These are phyloP conservation scores for Keiferia lycopersicella DNA, from an alignment of 2,888 invertebrate genomes.

Conservation along the genomic window DNA sequence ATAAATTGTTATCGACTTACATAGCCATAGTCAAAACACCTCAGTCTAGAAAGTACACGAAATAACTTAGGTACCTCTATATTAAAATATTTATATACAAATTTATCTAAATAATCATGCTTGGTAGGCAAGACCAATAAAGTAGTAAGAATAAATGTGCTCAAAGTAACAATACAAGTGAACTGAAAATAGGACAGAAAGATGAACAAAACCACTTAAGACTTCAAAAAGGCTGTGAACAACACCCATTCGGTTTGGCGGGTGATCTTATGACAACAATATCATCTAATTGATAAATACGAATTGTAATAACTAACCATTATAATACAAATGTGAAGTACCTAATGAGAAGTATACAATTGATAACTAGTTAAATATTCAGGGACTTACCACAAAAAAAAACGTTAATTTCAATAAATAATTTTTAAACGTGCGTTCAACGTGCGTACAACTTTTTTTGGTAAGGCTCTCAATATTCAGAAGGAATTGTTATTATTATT, in stretches of 20 bases:
- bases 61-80: not conserved
- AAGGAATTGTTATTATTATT: not conserved
- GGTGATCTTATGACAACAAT: conserved; percentile 44
- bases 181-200: conserved; percentile 50
- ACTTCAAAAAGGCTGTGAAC: conserved; percentile 77
- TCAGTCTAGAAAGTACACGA: not conserved
- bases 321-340: not conserved
- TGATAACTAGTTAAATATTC: not conserved
- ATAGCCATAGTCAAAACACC: conserved; percentile 1
- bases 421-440: no score
- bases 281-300: conserved; percentile 40
- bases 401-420: no score
- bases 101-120: not conserved
- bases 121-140: not conserved
- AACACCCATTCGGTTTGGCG: conserved; percentile 68
- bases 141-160: not conserved
- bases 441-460: no score
- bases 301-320: conserved; percentile 28
- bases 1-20: not conserved
- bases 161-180: not conserved
- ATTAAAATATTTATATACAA: not conserved
- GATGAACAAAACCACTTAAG: conserved; percentile 60
- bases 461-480: not conserved
- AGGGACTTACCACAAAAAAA: no score
- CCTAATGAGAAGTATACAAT: not conserved